Conservation (phyloP, 2,888 invertebrate species). For the Cistogaster globosa region DNA sequence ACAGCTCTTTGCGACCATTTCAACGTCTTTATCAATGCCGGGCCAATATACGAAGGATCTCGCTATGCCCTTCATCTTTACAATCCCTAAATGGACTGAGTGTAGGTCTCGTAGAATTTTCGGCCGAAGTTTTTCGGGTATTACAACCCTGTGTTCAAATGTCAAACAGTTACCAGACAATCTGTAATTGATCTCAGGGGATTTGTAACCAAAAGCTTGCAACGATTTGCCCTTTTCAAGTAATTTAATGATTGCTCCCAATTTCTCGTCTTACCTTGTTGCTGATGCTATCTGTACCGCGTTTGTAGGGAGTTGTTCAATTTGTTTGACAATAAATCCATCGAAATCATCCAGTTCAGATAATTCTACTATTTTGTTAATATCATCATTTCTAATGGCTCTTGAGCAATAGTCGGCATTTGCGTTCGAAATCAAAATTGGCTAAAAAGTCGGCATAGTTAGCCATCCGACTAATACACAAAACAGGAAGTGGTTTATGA, state of each 20-base stretch:
- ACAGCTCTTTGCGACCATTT: too few relatives aligned
- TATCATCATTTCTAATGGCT: neutral
- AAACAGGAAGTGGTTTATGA: constrained; percentile 17
- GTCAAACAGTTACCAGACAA: too few relatives aligned
- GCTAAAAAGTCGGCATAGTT: constrained; percentile 34
- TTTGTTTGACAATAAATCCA: constrained; percentile 1
- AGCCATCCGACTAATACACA: constrained; percentile 28
- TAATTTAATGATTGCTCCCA: constrained; percentile 14
- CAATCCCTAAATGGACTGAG: too few relatives aligned
- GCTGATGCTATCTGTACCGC: neutral
- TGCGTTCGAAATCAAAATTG: constrained; percentile 31
- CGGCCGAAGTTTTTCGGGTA: too few relatives aligned
- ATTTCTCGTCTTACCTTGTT: neutral
- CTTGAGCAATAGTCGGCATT: constrained; percentile 38
- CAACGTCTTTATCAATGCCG: too few relatives aligned
- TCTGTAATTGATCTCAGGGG: too few relatives aligned
- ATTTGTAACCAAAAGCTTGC: too few relatives aligned
- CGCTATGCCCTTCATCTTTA: too few relatives aligned
- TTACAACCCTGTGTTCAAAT: too few relatives aligned
- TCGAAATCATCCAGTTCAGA: constrained; percentile 12
- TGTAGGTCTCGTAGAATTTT: too few relatives aligned
- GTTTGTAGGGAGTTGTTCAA: constrained; percentile 9
- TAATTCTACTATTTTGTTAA: too few relatives aligned
- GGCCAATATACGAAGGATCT: too few relatives aligned
- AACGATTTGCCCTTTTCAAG: neutral